Percentiles rank a stretch among this genome's conserved stretches.
Evolutionary conservation across 2,888 invertebrate species (phyloP).

Genomic region (Nezara viridula): DNA sequence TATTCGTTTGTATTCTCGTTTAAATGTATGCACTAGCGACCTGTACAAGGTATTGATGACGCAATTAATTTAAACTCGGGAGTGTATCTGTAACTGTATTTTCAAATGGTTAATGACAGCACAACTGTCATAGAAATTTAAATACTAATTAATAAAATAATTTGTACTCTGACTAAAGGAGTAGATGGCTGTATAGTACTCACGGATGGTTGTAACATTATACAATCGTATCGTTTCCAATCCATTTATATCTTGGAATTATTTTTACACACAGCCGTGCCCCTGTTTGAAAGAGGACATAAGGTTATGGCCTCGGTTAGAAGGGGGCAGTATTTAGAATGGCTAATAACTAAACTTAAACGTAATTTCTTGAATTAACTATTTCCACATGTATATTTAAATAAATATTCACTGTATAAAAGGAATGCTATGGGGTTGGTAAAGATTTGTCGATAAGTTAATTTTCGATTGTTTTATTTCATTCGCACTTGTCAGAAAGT

Average conservation of each 20-base stretch:
- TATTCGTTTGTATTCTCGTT: background rate
- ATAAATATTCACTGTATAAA: background rate
- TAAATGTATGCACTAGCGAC: background rate
- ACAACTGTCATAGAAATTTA: background rate
- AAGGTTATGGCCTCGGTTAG: background rate
- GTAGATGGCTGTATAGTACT: background rate
- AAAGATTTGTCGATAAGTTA: background rate
- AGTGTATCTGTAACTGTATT: background rate
- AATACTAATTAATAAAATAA: conserved; percentile 22
- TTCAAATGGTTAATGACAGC: background rate
- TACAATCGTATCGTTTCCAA: background rate
- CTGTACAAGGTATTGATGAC: background rate
- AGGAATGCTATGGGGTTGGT: background rate
- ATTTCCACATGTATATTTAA: background rate
- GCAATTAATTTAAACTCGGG: background rate
- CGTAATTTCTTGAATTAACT: background rate
- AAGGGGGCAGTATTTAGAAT: background rate
- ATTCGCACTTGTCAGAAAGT: too few relatives aligned
- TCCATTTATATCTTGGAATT: background rate
- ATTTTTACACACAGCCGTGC: background rate
- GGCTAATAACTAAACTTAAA: background rate
- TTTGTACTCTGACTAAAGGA: conserved; percentile 1
- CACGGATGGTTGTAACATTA: background rate
- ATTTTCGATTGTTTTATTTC: too few relatives aligned
- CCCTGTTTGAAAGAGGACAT: background rate